Evolutionary conservation across 37 sponge, comb jelly and placozoan species (phyloP).

Genomic region (Mnemiopsis leidyi): DNA sequence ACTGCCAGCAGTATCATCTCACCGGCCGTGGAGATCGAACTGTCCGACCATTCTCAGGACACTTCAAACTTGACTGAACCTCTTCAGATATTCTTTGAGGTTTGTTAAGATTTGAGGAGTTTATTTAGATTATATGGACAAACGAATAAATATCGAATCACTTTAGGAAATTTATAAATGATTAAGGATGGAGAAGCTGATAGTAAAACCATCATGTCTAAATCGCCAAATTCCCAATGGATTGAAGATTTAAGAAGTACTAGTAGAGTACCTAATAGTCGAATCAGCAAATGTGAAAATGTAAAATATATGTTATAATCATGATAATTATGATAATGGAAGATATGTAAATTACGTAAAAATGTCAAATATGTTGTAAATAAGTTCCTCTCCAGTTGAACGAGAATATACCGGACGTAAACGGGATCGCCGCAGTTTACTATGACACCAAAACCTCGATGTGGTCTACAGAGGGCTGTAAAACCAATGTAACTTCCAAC

Average conservation of each 20-base stretch:
- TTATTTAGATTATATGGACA: no score
- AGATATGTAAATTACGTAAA: not conserved
- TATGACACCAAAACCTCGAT: slow-evolving; percentile 13
- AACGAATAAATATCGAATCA: no score
- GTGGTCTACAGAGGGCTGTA: not conserved
- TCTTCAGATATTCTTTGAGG: not conserved
- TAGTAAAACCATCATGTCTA: no score
- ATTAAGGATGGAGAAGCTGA: no score
- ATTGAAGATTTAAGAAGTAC: no score
- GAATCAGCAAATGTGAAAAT: no score
- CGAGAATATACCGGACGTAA: not conserved
- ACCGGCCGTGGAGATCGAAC: not conserved
- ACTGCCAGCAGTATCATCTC: not conserved
- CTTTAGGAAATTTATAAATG: no score
- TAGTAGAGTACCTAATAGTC: no score
- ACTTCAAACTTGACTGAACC: not conserved
- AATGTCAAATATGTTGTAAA: not conserved
- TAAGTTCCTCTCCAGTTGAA: not conserved
- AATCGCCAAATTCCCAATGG: no score
- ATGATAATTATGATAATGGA: no score
- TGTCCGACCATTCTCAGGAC: not conserved
- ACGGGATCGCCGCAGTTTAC: slow-evolving; percentile 6
- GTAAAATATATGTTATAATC: no score
- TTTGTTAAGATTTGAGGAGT: no score
- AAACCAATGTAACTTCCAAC: not conserved